Base-by-base conservation (phyloP, 2,888 invertebrate genomes). In the Endomychus coccineus region DNA sequence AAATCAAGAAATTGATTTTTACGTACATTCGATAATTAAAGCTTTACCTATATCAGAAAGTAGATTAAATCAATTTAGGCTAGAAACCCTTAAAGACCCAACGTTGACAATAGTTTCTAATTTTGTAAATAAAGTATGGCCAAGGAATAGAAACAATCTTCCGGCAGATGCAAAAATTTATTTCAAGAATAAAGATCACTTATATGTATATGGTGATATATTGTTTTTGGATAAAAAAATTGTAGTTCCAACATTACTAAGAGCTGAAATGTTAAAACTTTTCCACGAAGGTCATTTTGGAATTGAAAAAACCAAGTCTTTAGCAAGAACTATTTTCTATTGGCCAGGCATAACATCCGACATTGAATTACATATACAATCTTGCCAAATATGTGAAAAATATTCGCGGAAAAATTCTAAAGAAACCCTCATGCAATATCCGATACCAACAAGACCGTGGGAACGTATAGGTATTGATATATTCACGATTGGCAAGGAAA, bases 271-370 rank as follows among this genome's bases (percentile, higher is more conserved):
- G 41, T 32, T 49, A 19, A 24, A 32, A 23, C n/a, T 38, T 30
- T 29, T 50, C 16, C 51, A 53, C 39, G 42, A 46, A 34, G 45
- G 42, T 25, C 48, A 49, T 34, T 35, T 49, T 3, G 44, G 46
- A 7, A 46, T 49, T n/a, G 42, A 48, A 39, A 51, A 51, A 32
- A 33, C 36, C 11, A 51, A 49, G 43, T 13, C 31, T 14, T 36
- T 46, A 30, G 46, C 48, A 5, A 37, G 47, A 25, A 34, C 46
- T 37, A 30, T 45, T 13, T 34, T 54, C 22, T 53, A 45, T 42
- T 54, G 54, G 53, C 48, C 39, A 27, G 27, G 38, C 13, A 34
- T 25, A 12, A 14, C 31, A 19, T 9, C 10, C 17, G 31, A 31
- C 14, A 19, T 31, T 31, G 17, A 31, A 33, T 14, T 16, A 2